Evolutionary conservation across 2,888 invertebrate species (phyloP).

Genomic region (Unio delphinus): DNA sequence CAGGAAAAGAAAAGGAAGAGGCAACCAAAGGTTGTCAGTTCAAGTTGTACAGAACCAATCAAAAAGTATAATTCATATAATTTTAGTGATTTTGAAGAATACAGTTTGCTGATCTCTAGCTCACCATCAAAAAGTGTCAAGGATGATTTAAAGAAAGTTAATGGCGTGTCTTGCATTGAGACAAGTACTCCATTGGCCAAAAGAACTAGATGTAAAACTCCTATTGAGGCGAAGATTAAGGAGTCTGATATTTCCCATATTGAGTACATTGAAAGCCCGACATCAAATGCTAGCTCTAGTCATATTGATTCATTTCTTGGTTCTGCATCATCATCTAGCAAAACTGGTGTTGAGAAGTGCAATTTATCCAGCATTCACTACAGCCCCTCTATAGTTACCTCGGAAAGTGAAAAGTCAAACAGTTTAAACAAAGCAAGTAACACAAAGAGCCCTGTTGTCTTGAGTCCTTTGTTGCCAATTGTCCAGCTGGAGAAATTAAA

Average conservation of each 20-base stretch:
- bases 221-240: conserved; percentile 16
- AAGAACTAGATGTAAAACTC: conserved; percentile 19
- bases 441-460: too few relatives aligned
- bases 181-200: conserved; percentile 54
- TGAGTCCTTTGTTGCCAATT: conserved; percentile 8
- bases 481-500: conserved; percentile 29
- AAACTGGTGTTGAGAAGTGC: neutral
- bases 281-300: conserved; percentile 11
- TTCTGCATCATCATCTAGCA: too few relatives aligned
- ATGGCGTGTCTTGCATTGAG: conserved; percentile 23
- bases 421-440: too few relatives aligned
- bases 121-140: conserved; percentile 21
- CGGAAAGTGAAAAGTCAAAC: neutral
- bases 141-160: neutral
- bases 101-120: conserved; percentile 54
- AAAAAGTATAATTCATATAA: conserved; percentile 23
- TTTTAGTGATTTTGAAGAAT: conserved; percentile 63
- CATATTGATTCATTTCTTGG: neutral
- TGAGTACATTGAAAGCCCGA: conserved; percentile 28
- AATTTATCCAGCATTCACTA: conserved; percentile 11
- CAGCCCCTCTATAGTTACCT: conserved; percentile 13
- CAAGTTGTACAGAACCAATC: neutral
- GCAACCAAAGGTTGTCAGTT: conserved; percentile 3
- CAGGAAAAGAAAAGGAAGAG: too few relatives aligned
- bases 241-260: conserved; percentile 41